These are phyloP conservation scores for Prinia subflava DNA, from an alignment of 2,113 vertebrate genomes.

Conservation along the genomic window DNA sequence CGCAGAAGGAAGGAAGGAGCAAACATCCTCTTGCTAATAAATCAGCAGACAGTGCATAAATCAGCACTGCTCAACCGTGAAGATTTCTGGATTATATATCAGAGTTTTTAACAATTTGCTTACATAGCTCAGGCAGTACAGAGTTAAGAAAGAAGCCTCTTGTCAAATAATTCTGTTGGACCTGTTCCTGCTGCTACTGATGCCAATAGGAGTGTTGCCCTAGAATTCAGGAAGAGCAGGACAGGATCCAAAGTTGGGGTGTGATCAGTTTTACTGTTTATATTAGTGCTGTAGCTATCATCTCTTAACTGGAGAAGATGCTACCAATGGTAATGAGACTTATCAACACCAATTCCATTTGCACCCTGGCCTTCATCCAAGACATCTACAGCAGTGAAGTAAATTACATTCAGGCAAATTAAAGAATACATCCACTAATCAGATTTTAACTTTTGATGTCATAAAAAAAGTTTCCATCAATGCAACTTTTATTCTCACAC, in stretches of 20 bases:
- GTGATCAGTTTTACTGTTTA: not conserved
- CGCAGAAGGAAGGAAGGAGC: not conserved
- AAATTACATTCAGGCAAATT: constrained; percentile 18
- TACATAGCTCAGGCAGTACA: not conserved
- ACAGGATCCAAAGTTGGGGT: not conserved
- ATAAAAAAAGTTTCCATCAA: not conserved
- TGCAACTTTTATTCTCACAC: not conserved
- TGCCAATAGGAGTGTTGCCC: not conserved
- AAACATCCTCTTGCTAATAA: not conserved
- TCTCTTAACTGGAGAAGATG: not conserved
- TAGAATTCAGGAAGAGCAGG: constrained; percentile 4
- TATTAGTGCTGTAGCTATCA: not conserved
- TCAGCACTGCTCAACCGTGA: constrained; percentile 19
- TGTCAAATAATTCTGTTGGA: constrained; percentile 27
- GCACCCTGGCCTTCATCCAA: constrained; percentile 8
- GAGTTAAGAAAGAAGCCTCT: constrained; percentile 22
- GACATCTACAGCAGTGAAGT: not conserved
- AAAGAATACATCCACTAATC: not conserved
- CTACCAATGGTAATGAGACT: not conserved
- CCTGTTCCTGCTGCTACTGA: not conserved
- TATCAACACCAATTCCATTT: constrained; percentile 40
- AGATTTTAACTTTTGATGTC: not conserved
- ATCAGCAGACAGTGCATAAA: not conserved
- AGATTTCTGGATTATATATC: constrained; percentile 23
- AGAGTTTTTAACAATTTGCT: constrained; percentile 15